Evolutionary conservation across 2,113 vertebrate genomes (phyloP).

Genomic region (Ageneiosus marmoratus): DNA sequence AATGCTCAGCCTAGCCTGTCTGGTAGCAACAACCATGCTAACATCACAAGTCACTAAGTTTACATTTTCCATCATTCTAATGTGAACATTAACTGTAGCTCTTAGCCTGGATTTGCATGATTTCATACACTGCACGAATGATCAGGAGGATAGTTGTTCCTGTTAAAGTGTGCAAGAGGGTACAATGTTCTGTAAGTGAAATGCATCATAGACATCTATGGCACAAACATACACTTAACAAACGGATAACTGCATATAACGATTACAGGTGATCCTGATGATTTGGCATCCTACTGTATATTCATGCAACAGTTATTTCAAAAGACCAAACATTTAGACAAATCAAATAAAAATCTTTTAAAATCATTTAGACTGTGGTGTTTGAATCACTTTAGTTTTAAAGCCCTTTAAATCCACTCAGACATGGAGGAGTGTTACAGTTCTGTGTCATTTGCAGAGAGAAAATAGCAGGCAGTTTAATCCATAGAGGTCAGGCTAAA

Average conservation of each 20-base stretch:
- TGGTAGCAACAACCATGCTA: not conserved
- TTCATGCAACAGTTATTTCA: not conserved
- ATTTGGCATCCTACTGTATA: not conserved
- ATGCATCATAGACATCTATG: not conserved
- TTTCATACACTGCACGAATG: not conserved
- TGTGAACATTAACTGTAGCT: not conserved
- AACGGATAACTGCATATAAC: not conserved
- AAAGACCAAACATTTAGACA: not conserved
- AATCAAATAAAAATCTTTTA: not conserved
- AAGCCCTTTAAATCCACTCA: not conserved
- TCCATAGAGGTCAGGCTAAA: slow-evolving; percentile 48
- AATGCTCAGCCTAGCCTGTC: not conserved
- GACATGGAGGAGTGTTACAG: slow-evolving; percentile 25
- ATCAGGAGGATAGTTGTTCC: not conserved
- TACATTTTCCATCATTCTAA: not conserved
- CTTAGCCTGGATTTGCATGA: not conserved
- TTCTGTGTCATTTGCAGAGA: slow-evolving; percentile 19
- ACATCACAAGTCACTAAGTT: not conserved
- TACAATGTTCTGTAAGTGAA: not conserved
- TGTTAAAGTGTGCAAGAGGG: not conserved
- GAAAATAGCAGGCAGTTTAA: slow-evolving; percentile 32
- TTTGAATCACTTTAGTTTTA: not conserved
- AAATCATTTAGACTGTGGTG: not conserved
- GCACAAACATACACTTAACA: not conserved
- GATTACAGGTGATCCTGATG: not conserved